phyloP scores from a whole-genome alignment of 2,113 vertebrate species.

The Alces alces region DNA sequence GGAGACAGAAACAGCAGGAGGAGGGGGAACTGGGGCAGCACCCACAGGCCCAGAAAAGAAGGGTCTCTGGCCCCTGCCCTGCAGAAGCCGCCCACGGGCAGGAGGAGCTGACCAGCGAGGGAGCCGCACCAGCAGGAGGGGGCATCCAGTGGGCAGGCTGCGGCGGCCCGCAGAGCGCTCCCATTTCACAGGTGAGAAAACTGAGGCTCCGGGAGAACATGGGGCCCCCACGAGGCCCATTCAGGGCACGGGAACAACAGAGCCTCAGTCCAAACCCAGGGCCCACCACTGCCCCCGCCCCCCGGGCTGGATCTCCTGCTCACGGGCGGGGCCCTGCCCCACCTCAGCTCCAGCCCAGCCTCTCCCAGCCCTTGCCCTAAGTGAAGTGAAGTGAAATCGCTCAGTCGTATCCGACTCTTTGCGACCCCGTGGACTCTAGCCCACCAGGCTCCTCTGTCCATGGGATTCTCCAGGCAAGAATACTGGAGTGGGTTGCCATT shows the following conservation, averaged over 20 bases:
- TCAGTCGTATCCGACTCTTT: no score
- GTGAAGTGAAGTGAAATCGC: no score
- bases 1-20: background rate
- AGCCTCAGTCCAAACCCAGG: background rate
- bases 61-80: background rate
- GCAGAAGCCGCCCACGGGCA: accelerated
- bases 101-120: background rate
- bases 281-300: no score
- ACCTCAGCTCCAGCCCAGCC: background rate
- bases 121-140: background rate
- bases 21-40: no score
- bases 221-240: background rate
- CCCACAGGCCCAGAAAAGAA: background rate
- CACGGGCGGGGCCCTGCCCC: background rate
- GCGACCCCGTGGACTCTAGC: no score
- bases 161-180: background rate
- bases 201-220: background rate
- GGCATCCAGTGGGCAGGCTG: no score
- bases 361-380: background rate
- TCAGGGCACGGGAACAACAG: background rate
- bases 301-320: background rate
- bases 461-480: no score
- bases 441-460: no score
- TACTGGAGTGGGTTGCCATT: no score
- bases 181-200: background rate